Percentiles rank a stretch among this genome's conserved stretches.
phyloP scores from a whole-genome alignment of 2,113 vertebrate genomes.

The Scalopus aquaticus region DNA sequence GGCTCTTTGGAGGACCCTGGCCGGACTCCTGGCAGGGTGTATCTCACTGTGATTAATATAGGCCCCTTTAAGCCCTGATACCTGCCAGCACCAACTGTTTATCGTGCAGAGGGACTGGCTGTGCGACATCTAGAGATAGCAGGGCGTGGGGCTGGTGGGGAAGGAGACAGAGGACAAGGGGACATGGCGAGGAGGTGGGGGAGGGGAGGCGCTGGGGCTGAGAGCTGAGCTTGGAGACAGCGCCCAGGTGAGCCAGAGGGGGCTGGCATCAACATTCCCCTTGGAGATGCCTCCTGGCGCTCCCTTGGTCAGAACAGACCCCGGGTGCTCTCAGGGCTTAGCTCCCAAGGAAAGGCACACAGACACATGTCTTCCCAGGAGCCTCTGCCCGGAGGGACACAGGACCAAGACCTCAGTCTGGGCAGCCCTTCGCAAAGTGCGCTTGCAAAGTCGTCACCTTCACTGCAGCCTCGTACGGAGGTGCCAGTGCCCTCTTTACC shows the following conservation, averaged over 20 bases:
- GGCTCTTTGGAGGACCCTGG: slow-evolving; percentile 23
- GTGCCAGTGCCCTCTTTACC: too few relatives aligned
- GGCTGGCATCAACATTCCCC: not conserved
- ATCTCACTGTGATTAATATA: not conserved
- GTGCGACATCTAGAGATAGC: not conserved
- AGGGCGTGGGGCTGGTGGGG: not conserved
- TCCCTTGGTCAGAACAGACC: rapidly evolving
- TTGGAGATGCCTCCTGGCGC: not conserved
- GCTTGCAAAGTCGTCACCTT: not conserved
- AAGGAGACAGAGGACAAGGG: not conserved
- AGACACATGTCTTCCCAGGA: not conserved
- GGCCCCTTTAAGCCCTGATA: not conserved
- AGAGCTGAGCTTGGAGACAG: too few relatives aligned
- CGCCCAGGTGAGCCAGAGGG: not conserved
- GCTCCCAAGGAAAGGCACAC: not conserved
- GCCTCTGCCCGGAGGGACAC: too few relatives aligned
- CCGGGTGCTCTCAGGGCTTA: not conserved
- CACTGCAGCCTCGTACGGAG: not conserved
- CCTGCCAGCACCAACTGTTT: not conserved
- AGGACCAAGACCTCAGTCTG: not conserved
- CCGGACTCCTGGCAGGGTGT: not conserved
- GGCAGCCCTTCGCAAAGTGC: not conserved
- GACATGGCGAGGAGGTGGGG: rapidly evolving
- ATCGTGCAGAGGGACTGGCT: not conserved
- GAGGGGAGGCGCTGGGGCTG: rapidly evolving